These are phyloP conservation scores for Dryocosmus kuriphilus DNA, from an alignment of 2,888 invertebrate species.

Conservation along the genomic window DNA sequence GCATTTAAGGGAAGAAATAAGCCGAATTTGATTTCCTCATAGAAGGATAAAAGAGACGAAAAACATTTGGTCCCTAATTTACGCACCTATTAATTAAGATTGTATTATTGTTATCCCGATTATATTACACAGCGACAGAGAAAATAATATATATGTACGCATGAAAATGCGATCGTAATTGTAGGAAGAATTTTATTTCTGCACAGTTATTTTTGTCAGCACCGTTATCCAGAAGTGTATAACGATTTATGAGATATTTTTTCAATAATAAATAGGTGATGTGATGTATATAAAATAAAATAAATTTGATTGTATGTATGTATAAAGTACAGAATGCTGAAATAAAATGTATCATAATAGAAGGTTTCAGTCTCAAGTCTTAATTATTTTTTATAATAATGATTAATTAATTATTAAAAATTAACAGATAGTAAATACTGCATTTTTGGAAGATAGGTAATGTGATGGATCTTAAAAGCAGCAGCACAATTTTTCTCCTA, in stretches of 20 bases:
- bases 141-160: constrained; percentile 47
- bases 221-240: constrained; percentile 54
- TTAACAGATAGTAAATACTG: neutral
- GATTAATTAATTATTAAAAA: constrained; percentile 7
- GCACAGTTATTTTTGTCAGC: constrained; percentile 64
- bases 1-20: constrained; percentile 12
- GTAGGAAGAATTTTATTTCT: constrained; percentile 58
- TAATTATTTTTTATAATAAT: neutral
- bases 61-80: constrained; percentile 3
- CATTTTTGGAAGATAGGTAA: neutral
- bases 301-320: constrained; percentile 66
- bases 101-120: constrained; percentile 30
- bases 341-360: constrained; percentile 69
- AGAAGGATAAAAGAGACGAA: neutral
- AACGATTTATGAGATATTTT: constrained; percentile 54
- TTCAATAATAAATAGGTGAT: constrained; percentile 52
- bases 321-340: constrained; percentile 66
- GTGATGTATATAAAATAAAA: constrained; percentile 62
- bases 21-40: constrained; percentile 1
- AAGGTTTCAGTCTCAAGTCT: constrained; percentile 42
- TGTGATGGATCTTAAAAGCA: constrained; percentile 54
- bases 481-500: constrained; percentile 64
- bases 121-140: constrained; percentile 36
- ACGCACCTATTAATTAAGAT: constrained; percentile 41
- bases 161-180: constrained; percentile 19